phyloP scores from a whole-genome alignment of 2,113 vertebrate species.

The Dicrurus megarhynchus region DNA sequence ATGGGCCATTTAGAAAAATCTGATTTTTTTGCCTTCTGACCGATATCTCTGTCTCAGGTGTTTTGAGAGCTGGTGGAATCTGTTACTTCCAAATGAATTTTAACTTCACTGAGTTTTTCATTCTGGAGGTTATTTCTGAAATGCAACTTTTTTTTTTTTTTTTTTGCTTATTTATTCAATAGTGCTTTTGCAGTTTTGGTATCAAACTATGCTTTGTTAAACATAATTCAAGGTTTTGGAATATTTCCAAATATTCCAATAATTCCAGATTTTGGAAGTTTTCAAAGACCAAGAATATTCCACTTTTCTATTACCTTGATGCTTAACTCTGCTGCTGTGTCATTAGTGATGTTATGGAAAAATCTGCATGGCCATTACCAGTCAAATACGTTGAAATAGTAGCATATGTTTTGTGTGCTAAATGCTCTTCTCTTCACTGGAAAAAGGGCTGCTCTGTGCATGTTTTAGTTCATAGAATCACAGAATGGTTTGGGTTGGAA shows the following conservation, averaged over 20 bases:
- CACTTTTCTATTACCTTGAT: neutral
- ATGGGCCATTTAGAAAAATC: neutral
- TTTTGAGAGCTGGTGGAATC: neutral
- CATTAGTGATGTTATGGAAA: neutral
- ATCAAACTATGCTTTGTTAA: neutral
- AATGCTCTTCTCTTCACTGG: neutral
- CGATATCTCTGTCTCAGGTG: accelerated
- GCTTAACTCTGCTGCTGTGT: neutral
- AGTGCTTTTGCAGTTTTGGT: neutral
- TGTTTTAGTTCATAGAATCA: neutral
- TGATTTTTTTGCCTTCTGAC: neutral
- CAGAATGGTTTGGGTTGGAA: neutral
- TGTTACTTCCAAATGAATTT: neutral
- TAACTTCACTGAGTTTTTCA: neutral
- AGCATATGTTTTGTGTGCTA: neutral
- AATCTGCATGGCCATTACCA: neutral
- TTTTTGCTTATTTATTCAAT: neutral
- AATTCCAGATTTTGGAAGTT: neutral
- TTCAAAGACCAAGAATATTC: neutral
- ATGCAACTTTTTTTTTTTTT: neutral
- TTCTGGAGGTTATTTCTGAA: neutral
- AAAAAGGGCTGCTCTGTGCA: neutral
- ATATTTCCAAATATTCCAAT: too few relatives aligned
- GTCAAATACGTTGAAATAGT: neutral
- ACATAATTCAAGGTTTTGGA: neutral